phyloP scores from a whole-genome alignment of 2,888 invertebrate species.

The Acronicta alni region DNA sequence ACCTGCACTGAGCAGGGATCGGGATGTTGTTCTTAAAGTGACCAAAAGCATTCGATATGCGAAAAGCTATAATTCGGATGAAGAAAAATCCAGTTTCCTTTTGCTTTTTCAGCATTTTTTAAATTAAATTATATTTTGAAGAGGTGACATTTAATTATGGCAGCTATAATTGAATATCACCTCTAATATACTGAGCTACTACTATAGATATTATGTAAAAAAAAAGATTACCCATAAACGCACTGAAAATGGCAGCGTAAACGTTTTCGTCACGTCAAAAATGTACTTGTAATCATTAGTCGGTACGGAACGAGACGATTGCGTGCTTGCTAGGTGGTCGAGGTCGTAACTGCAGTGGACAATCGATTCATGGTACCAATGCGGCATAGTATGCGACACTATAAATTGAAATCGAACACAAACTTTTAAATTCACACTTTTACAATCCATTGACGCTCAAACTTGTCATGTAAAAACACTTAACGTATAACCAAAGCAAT shows the following conservation, averaged over 20 bases:
- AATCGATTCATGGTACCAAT: slow-evolving; percentile 86
- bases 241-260: slow-evolving; percentile 42
- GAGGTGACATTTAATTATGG: too few species aligned
- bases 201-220: neutral
- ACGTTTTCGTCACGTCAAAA: slow-evolving; percentile 58
- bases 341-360: slow-evolving; percentile 84
- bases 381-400: slow-evolving; percentile 83
- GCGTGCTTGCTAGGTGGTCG: slow-evolving; percentile 84
- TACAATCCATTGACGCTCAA: slow-evolving; percentile 60
- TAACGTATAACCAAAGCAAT: slow-evolving; percentile 44
- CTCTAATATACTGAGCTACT: neutral
- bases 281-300: slow-evolving; percentile 70
- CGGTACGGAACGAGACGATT: slow-evolving; percentile 76
- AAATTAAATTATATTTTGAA: too few species aligned
- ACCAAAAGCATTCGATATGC: too few species aligned
- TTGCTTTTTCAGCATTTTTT: too few species aligned
- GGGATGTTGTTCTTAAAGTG: too few species aligned
- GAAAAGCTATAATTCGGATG: too few species aligned
- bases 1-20: too few species aligned
- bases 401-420: slow-evolving; percentile 74
- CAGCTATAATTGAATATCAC: neutral
- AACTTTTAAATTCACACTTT: slow-evolving; percentile 62
- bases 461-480: slow-evolving; percentile 14
- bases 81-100: too few species aligned
- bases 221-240: slow-evolving; percentile 44